Evolutionary conservation across 2,888 invertebrate genomes (phyloP).

Genomic region (Eupithecia insigniata): DNA sequence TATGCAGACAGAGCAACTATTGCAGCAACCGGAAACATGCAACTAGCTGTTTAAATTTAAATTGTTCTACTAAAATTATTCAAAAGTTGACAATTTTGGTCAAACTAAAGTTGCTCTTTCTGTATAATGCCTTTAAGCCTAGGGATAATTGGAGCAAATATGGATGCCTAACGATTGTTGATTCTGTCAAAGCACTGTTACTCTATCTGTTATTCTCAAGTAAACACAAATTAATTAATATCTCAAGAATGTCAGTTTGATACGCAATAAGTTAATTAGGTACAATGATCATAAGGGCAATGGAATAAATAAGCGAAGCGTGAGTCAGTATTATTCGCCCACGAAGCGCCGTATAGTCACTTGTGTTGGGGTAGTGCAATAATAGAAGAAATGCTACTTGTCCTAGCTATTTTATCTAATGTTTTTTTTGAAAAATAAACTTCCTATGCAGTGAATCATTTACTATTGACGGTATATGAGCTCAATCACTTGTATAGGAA

Average conservation of each 20-base stretch:
- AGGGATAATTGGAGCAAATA: not conserved
- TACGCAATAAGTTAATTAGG: conserved; percentile 55
- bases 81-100: not conserved
- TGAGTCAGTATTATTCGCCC: conserved; percentile 58
- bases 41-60: no score
- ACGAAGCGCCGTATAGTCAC: conserved; percentile 45
- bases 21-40: no score
- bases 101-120: no score
- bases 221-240: conserved; percentile 18
- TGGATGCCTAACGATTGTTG: not conserved
- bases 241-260: conserved; percentile 45
- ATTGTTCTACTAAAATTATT: no score
- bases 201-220: not conserved
- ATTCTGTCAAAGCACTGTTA: not conserved
- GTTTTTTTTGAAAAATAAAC: not conserved
- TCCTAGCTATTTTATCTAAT: not conserved
- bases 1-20: no score
- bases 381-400: not conserved
- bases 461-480: not conserved
- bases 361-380: not conserved
- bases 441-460: not conserved
- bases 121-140: no score
- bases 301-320: conserved; percentile 39
- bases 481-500: not conserved
- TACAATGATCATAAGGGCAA: conserved; percentile 49